These are phyloP conservation scores for Drosophila aff. DNA, from an alignment of 1,140 invertebrate species.

Conservation along the genomic window DNA sequence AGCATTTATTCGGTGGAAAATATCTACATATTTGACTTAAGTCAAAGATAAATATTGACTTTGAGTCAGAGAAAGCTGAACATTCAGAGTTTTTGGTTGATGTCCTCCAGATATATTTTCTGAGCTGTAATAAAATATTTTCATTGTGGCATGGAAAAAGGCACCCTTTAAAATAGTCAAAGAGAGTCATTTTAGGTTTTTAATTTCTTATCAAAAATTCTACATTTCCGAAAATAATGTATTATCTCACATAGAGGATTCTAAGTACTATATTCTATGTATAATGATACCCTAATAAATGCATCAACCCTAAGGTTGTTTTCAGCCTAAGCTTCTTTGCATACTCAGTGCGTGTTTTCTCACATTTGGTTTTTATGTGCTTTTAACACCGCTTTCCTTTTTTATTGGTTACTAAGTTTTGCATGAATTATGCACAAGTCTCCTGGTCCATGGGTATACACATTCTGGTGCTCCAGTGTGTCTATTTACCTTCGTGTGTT, in stretches of 20 bases:
- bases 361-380: neutral
- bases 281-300: neutral
- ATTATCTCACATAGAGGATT: neutral
- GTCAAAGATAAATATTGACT: conserved; percentile 24
- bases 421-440: conserved; percentile 75
- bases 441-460: conserved; percentile 4
- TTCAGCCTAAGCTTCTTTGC: neutral
- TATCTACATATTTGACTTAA: conserved; percentile 20
- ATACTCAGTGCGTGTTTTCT: neutral
- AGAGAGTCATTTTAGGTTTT: neutral
- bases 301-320: conserved; percentile 1
- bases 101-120: neutral
- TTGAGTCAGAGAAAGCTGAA: neutral
- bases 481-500: conserved; percentile 30
- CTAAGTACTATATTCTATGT: no score
- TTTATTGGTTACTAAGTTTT: conserved; percentile 72
- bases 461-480: neutral
- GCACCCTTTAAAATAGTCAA: neutral
- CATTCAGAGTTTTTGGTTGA: neutral
- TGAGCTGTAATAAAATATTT: neutral
- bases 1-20: conserved; percentile 5
- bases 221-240: neutral
- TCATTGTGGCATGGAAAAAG: no score
- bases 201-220: neutral
- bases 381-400: conserved; percentile 28